Base-by-base conservation (phyloP, 2,888 invertebrate genomes). In the Melanostoma mellinum region DNA sequence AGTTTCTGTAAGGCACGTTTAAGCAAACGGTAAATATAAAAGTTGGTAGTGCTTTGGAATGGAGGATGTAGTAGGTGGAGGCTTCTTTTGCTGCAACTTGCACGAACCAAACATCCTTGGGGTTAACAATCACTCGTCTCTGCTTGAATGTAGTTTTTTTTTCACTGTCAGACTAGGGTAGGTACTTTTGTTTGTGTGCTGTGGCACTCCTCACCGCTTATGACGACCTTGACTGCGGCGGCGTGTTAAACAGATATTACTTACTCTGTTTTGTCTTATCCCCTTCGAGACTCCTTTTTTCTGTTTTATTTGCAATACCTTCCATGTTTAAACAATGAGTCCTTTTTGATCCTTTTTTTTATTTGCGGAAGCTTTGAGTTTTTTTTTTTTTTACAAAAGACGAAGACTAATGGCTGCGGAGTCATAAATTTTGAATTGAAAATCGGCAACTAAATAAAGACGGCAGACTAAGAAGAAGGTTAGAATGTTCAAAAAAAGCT, bases 351-450 rank as follows among this genome's bases (percentile, higher is more conserved):
- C 20, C 46, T 55, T 72, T 58, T 44, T 38, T 30, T 71, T 42
- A 32, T 53, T 55, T 32, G 30, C 10, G 35, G 44, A 46, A 46
- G 72, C 33, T n/a, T 42, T 52, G 9, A 35, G 30, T 50, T 52
- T 52, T 36, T 30, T 72, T 72, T 6, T 20, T 20, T 20, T 20
- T 20, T 20, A 20, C 20, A 20, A 20, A 20, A 20, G 20, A 20
- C 20, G 20, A 20, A 20, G 52, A 44, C 33, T 42, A 35, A 44
- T 46, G 63, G n/a, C 50, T 8, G 46, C 33, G 46, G 52, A 55
- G 58, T 69, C 32, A 69, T 69, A 69, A 38, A 69, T 69, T 69
- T 69, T 48, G 50, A 50, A 69, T 58, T 55, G 46, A 55, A 73
- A 53, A 46, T 63, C 36, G 20, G n/a, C 55, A 63, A 73, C 63